phyloP scores from a whole-genome alignment of 2,113 vertebrate genomes.

The Porphyrio hochstetteri region DNA sequence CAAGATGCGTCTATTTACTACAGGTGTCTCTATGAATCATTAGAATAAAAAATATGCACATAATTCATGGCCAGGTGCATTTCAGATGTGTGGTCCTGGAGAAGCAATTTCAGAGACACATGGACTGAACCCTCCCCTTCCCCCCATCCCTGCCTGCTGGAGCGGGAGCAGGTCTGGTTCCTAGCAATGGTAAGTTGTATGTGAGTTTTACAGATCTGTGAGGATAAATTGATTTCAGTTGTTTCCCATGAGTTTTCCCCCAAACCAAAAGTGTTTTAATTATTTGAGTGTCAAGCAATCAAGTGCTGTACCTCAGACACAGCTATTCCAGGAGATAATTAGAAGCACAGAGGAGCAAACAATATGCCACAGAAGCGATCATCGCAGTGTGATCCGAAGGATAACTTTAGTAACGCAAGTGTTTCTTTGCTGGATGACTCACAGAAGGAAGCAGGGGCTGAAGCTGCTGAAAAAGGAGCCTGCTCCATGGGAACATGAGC shows the following conservation, averaged over 20 bases:
- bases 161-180: neutral
- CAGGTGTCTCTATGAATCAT: neutral
- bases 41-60: neutral
- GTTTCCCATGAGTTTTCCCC: neutral
- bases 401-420: conserved; percentile 51
- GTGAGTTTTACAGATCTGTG: neutral
- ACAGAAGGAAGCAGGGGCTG: conserved; percentile 20
- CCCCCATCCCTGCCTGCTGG: neutral
- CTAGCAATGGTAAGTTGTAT: neutral
- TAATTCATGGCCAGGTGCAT: neutral
- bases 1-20: neutral
- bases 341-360: conserved; percentile 39
- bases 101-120: neutral
- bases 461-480: neutral
- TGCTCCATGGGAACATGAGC: conserved; percentile 22
- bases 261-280: neutral
- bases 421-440: conserved; percentile 60
- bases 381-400: neutral
- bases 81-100: accelerated
- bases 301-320: neutral
- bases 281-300: conserved; percentile 3
- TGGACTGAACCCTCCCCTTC: neutral
- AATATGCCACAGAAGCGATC: neutral
- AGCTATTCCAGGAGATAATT: conserved; percentile 42
- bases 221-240: neutral